phyloP scores from a whole-genome alignment of 1,140 invertebrate species.

The Cylas formicarius region DNA sequence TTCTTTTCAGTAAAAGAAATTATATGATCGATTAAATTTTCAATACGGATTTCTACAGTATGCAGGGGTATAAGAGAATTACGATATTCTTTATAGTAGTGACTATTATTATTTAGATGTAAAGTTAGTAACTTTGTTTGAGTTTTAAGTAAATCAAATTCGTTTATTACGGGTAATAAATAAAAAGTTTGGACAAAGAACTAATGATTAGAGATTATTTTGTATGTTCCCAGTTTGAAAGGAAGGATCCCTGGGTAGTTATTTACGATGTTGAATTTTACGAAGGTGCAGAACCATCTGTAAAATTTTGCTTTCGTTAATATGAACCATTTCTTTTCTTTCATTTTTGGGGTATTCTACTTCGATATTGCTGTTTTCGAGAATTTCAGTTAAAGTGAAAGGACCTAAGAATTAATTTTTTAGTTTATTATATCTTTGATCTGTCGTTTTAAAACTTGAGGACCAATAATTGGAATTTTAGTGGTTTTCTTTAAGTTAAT shows the following conservation, averaged over 20 bases:
- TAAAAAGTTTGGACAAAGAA: constrained; percentile 7
- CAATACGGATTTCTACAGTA: constrained; percentile 6
- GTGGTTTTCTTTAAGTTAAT: too few relatives aligned
- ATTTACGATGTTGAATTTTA: constrained; percentile 12
- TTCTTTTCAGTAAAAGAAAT: neutral
- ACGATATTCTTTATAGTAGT: constrained; percentile 8
- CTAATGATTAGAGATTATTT: constrained; percentile 10
- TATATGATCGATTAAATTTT: constrained; percentile 6
- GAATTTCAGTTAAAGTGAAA: constrained; percentile 8
- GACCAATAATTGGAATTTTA: too few relatives aligned
- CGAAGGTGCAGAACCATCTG: constrained; percentile 5
- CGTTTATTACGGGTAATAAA: constrained; percentile 2
- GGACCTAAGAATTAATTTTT: constrained; percentile 13
- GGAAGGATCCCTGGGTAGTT: constrained; percentile 10
- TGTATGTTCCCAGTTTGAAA: constrained; percentile 10
- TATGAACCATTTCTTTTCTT: constrained; percentile 5
- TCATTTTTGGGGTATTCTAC: constrained; percentile 11
- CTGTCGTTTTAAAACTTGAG: too few relatives aligned
- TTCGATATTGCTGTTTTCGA: constrained; percentile 9
- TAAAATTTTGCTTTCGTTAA: constrained; percentile 12
- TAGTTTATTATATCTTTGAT: too few relatives aligned
- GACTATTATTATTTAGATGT: constrained; percentile 4
- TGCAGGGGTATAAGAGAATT: constrained; percentile 6
- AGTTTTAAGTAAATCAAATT: neutral
- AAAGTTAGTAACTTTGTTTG: neutral